These are phyloP conservation scores for Blastomussa wellsi DNA, from an alignment of 92 coral and sea anemone genomes.

Conservation along the genomic window DNA sequence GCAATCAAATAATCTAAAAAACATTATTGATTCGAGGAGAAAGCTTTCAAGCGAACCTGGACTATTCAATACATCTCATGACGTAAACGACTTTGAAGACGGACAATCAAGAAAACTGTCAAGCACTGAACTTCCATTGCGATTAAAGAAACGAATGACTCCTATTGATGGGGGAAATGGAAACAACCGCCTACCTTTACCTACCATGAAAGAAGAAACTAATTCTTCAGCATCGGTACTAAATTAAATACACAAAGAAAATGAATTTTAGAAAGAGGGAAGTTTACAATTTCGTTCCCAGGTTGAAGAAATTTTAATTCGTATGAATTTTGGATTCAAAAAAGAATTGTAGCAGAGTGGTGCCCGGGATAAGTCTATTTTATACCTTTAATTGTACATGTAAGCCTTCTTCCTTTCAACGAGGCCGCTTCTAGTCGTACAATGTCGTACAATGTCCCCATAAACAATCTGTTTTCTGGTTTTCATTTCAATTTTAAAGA, in stretches of 20 bases:
- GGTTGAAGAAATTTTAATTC: background rate
- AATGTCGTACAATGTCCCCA: no score
- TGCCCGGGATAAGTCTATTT: no score
- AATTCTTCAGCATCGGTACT: constrained; percentile 21
- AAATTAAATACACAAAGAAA: background rate
- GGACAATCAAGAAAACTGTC: constrained; percentile 14
- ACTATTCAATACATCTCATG: background rate
- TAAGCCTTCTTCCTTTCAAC: no score
- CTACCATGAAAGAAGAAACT: constrained; percentile 24
- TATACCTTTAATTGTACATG: no score
- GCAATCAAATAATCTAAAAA: constrained; percentile 13
- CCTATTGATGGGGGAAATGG: constrained; percentile 10
- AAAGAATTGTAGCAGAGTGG: background rate
- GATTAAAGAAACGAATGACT: background rate
- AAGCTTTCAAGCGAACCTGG: constrained; percentile 31
- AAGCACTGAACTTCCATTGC: constrained; percentile 5
- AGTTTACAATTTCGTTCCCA: background rate
- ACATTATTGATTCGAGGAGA: constrained; percentile 16
- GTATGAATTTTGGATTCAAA: background rate
- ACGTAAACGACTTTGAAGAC: background rate
- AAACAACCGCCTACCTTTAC: constrained; percentile 2
- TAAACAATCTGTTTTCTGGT: no score
- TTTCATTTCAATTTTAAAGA: no score
- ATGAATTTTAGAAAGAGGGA: background rate
- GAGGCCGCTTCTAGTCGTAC: no score